These are phyloP conservation scores for Euzophera pinguis DNA, from an alignment of 2,888 invertebrate species.

Conservation along the genomic window DNA sequence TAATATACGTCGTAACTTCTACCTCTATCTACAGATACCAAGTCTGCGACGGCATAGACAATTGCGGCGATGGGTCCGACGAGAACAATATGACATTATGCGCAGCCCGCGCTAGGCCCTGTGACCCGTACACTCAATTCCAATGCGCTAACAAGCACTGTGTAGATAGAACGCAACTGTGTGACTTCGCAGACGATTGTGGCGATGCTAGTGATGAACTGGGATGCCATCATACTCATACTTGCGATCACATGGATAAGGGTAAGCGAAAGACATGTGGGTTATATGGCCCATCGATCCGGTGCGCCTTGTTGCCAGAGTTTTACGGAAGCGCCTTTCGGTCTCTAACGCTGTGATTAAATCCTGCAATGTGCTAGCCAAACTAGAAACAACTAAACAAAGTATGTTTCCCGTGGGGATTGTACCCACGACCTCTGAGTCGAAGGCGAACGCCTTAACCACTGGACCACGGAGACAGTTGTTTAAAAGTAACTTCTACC, in stretches of 20 bases:
- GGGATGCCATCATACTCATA: constrained; percentile 88
- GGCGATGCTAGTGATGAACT: constrained; percentile 94
- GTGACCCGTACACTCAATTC: constrained; percentile 89
- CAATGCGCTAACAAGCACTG: constrained; percentile 94
- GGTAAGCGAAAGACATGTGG: no score
- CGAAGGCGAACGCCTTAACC: no score
- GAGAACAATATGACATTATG: constrained; percentile 97
- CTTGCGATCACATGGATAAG: constrained; percentile 70
- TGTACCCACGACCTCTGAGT: no score
- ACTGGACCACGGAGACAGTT: no score
- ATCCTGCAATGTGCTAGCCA: no score
- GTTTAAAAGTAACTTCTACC: no score
- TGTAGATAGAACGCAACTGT: constrained; percentile 87
- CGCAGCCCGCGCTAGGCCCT: constrained; percentile 85
- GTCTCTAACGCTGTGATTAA: no score
- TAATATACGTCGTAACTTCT: background rate
- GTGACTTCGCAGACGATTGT: constrained; percentile 94
- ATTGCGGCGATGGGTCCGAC: constrained; percentile 97
- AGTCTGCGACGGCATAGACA: constrained; percentile 94
- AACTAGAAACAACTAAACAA: no score
- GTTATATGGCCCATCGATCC: no score
- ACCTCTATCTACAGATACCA: constrained; percentile 78
- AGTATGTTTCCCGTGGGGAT: no score
- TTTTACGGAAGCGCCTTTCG: no score
- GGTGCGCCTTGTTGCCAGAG: no score